phyloP scores from a whole-genome alignment of 2,888 invertebrate species.

The Cyclophora punctaria region DNA sequence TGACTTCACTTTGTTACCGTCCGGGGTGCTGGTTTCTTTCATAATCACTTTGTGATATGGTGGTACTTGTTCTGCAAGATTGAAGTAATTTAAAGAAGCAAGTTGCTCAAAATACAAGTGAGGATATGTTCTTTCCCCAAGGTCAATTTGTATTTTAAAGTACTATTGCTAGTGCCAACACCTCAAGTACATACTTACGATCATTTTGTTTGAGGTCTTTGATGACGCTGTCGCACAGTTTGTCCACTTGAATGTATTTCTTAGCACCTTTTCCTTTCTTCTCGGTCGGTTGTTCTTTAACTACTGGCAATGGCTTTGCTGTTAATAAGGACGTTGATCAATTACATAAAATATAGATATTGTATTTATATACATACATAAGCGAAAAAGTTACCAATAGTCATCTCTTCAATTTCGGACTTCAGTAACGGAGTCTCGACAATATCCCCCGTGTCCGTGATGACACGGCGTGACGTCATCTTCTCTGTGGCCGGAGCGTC shows the following conservation, averaged over 20 bases:
- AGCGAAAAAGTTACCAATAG: too few relatives aligned
- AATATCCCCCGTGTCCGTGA: conserved; percentile 60
- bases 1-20: conserved; percentile 39
- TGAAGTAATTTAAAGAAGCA: too few relatives aligned
- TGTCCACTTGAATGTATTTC: conserved; percentile 75
- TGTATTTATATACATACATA: too few relatives aligned
- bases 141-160: too few relatives aligned
- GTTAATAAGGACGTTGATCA: neutral
- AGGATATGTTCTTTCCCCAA: too few relatives aligned
- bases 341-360: neutral
- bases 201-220: conserved; percentile 30
- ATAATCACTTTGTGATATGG: conserved; percentile 52
- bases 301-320: neutral
- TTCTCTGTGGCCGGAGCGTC: conserved; percentile 23
- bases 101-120: too few relatives aligned
- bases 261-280: conserved; percentile 64
- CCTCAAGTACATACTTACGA: conserved; percentile 18
- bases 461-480: conserved; percentile 42
- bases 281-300: conserved; percentile 41
- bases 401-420: conserved; percentile 7
- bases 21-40: conserved; percentile 38
- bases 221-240: conserved; percentile 66
- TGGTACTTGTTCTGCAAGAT: too few relatives aligned
- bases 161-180: too few relatives aligned
- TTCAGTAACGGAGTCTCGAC: conserved; percentile 38